Base-by-base conservation (phyloP, 2,888 invertebrate genomes). In the Brachyptera risi region DNA sequence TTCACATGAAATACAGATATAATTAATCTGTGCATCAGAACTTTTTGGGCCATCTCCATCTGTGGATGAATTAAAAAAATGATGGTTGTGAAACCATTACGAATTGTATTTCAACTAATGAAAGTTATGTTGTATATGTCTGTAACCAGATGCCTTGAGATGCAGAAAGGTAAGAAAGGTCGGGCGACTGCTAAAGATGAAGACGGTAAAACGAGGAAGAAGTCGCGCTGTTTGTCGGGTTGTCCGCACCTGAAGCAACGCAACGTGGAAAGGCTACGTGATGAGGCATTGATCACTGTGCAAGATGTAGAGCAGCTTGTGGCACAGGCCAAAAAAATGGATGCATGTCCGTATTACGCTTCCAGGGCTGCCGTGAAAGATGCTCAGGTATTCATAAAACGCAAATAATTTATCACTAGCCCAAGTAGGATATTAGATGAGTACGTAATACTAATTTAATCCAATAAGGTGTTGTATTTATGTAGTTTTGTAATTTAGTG, bases 271-370 rank as follows among this genome's bases (percentile, higher is more conserved):
- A 78, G 80, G 3, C 73, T 92, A 27, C 81, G 83, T 68, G 86
- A 88, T 67, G 75, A 79, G 58, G 78, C 85, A 51, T 72, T 92
- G 3, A 79, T 81, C 0, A 83, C 89, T 63, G 85, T 95, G 11
- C 78, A 85, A 71, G 96, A 97, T 74, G 87, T 97, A 68, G 96
- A 97, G 74, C 92, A 96, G 69, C 77, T 95, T 58, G 86, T 90
- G 0, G 77, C 76, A 42, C 77, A 78, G 68, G 92, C 88, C 0
- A 83, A 83, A 69, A 77, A 83, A 64, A 70, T 86, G 54, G 85
- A 87, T 65, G 91, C 91, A 0, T 99, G 99, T 75, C 93, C 97
- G 0, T 99, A 98, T 78, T 99, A 97, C 75, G 90, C 93, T 0
- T 83, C 90, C 1, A 82, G 96, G 69, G 83, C 84, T 71, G 90